These are phyloP conservation scores for Rotaria sp. DNA, from an alignment of 2,888 invertebrate genomes.

Conservation along the genomic window DNA sequence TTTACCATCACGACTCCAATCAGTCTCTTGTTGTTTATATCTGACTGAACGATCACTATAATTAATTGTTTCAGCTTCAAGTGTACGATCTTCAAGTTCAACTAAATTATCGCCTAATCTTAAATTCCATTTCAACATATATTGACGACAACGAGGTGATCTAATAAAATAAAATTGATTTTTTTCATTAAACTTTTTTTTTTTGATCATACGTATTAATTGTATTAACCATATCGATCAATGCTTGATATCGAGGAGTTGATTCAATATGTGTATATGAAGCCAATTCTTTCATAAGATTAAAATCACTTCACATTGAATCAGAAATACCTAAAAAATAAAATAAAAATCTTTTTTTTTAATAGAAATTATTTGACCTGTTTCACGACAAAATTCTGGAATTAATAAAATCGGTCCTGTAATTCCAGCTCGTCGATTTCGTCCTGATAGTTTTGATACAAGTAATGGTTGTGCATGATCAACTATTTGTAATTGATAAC, in stretches of 20 bases:
- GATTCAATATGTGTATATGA: conserved; percentile 34
- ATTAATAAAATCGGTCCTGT: conserved; percentile 36
- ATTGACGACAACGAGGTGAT: conserved; percentile 20
- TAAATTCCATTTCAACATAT: conserved; percentile 36
- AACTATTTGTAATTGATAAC: conserved; percentile 68
- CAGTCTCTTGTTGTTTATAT: conserved; percentile 26
- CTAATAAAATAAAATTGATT: background rate
- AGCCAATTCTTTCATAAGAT: conserved; percentile 37
- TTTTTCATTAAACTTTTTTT: no score
- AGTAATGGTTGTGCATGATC: conserved; percentile 61
- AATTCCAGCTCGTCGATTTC: conserved; percentile 44
- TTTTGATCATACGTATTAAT: conserved; percentile 30
- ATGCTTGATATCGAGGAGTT: conserved; percentile 30
- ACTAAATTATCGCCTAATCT: conserved; percentile 32
- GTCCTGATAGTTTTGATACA: conserved; percentile 58
- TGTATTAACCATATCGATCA: conserved; percentile 30
- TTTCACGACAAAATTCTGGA: conserved; percentile 35
- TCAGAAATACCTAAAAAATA: conserved; percentile 30
- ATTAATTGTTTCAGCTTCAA: conserved; percentile 25
- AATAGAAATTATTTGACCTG: background rate
- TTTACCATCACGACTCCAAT: conserved; percentile 35
- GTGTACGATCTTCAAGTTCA: conserved; percentile 31
- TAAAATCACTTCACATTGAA: conserved; percentile 35
- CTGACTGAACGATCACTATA: background rate
- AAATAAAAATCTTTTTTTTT: background rate